These are phyloP conservation scores for Leptobrachium ailaonicum DNA, from an alignment of 2,113 vertebrate genomes.

Conservation along the genomic window DNA sequence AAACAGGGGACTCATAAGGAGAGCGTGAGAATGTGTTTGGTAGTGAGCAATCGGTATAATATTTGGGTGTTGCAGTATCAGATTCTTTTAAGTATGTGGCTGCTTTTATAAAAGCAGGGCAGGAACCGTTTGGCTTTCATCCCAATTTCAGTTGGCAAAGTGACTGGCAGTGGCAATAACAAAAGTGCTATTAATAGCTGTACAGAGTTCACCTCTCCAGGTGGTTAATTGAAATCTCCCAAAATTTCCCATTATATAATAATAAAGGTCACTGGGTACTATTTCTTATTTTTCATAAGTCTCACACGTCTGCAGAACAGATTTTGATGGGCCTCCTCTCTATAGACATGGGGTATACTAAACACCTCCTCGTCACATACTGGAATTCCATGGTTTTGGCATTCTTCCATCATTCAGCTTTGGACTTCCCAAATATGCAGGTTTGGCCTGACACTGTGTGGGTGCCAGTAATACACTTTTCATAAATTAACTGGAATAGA, in stretches of 20 bases:
- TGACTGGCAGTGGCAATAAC: neutral
- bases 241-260: neutral
- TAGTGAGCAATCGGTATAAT: neutral
- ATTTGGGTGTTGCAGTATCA: neutral
- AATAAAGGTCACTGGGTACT: no score
- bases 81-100: neutral
- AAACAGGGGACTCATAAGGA: neutral
- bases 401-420: slow-evolving; percentile 45
- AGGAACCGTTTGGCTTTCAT: neutral
- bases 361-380: slow-evolving; percentile 31
- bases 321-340: neutral
- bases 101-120: neutral
- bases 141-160: neutral
- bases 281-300: neutral
- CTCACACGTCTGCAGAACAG: neutral
- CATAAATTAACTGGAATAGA: slow-evolving; percentile 49
- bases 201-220: neutral
- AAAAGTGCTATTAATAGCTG: no score
- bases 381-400: slow-evolving; percentile 41
- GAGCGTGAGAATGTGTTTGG: neutral
- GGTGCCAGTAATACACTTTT: slow-evolving; percentile 50
- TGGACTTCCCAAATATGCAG: slow-evolving; percentile 29
- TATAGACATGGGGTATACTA: slow-evolving; percentile 10
- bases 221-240: neutral
- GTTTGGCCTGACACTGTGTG: slow-evolving; percentile 21